Conservation (phyloP, 2,113 vertebrate species). For the Centrocercus urophasianus region DNA sequence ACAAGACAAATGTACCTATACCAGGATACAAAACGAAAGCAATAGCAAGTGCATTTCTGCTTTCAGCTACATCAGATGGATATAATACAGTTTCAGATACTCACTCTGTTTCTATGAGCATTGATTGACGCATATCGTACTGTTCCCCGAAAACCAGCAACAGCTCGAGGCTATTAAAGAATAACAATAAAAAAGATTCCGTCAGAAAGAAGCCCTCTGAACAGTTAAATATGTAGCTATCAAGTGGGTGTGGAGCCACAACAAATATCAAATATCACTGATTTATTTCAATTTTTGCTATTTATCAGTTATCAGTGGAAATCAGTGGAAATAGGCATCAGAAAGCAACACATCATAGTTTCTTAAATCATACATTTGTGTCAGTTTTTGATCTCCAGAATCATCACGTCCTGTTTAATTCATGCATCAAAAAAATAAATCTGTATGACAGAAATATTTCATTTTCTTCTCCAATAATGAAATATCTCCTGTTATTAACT, state of each 20-base stretch:
- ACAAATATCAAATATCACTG: background rate
- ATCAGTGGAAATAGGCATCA: background rate
- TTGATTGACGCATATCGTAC: conserved; percentile 97
- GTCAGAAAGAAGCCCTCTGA: background rate
- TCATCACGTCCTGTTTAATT: background rate
- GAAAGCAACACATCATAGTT: background rate
- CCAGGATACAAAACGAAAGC: background rate
- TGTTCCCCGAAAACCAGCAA: conserved; percentile 96
- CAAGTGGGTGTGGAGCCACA: background rate
- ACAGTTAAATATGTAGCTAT: background rate
- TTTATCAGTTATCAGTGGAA: background rate
- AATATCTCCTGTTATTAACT: background rate
- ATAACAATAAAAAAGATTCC: background rate
- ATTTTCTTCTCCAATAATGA: background rate
- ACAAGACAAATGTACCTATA: background rate
- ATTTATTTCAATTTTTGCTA: background rate
- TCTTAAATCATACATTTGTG: background rate
- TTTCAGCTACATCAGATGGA: background rate
- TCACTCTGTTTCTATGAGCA: conserved; percentile 96
- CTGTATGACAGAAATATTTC: background rate
- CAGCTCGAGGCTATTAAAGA: conserved; percentile 88
- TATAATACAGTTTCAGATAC: conserved; percentile 12
- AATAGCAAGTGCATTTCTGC: background rate
- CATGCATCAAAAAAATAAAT: background rate
- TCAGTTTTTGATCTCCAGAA: background rate